phyloP scores from a whole-genome alignment of 1,140 invertebrate genomes.

The Mycetomoellerius zeteki region DNA sequence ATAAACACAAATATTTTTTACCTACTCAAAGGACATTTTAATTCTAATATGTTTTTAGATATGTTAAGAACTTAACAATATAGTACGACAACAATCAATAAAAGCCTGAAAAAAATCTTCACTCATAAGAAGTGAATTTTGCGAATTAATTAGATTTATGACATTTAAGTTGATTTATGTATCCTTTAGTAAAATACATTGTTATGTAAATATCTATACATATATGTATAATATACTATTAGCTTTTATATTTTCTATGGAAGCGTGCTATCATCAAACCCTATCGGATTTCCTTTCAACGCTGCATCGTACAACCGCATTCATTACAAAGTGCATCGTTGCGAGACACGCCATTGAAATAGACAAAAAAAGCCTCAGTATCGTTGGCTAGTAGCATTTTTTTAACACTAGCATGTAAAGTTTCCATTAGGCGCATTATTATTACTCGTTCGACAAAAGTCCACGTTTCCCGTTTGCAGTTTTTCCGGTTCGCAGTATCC shows the following conservation, averaged over 20 bases:
- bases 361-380: constrained; percentile 33
- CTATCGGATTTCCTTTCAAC: constrained; percentile 49
- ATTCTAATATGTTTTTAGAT: background rate
- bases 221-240: too few relatives aligned
- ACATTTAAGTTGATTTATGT: too few relatives aligned
- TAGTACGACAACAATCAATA: too few relatives aligned
- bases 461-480: constrained; percentile 42
- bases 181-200: background rate
- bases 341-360: constrained; percentile 30
- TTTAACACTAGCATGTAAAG: constrained; percentile 59
- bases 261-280: constrained; percentile 32
- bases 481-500: constrained; percentile 18
- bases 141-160: too few relatives aligned
- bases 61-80: background rate
- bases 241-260: constrained; percentile 19
- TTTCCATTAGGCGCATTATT: constrained; percentile 68
- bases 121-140: too few relatives aligned
- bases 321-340: constrained; percentile 39
- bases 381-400: constrained; percentile 1
- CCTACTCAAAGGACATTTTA: background rate
- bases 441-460: constrained; percentile 60
- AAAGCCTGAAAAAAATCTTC: too few relatives aligned
- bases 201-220: background rate
- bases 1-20: background rate
- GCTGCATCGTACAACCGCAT: constrained; percentile 25